These are phyloP conservation scores for Trachelus troglodyta DNA, from an alignment of 2,888 invertebrate species.

Conservation along the genomic window DNA sequence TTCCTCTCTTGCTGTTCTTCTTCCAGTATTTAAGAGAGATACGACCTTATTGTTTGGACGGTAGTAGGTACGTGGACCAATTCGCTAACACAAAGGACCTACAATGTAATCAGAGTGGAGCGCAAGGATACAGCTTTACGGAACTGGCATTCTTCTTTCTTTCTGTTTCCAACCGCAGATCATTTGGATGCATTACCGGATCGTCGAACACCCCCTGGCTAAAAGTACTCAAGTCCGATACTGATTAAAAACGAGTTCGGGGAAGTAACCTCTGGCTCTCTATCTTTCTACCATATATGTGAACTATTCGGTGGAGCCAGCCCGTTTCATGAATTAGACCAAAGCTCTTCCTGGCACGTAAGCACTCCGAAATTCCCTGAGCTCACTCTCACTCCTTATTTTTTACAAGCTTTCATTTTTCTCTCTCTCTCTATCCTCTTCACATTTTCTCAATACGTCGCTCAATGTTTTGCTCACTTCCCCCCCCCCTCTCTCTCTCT, in stretches of 20 bases:
- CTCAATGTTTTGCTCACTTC: slow-evolving; percentile 6
- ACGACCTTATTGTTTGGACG: neutral
- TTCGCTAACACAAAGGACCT: neutral
- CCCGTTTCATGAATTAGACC: neutral
- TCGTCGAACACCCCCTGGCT: neutral
- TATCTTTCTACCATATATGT: neutral
- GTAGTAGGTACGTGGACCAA: neutral
- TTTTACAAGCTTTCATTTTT: slow-evolving; percentile 1
- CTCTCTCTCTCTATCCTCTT: slow-evolving; percentile 9
- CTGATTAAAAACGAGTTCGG: slow-evolving; percentile 4
- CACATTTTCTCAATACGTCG: slow-evolving; percentile 5
- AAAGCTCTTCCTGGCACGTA: neutral
- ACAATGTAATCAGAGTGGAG: too few relatives aligned
- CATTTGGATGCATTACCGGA: neutral
- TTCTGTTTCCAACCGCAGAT: neutral
- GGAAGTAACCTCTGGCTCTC: neutral
- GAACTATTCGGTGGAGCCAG: neutral
- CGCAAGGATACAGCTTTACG: neutral
- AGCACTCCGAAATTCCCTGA: neutral
- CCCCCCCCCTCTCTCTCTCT: neutral
- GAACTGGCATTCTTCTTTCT: neutral
- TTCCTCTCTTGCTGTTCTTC: neutral
- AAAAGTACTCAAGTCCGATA: neutral
- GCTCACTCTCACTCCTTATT: neutral
- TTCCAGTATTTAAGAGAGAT: neutral